Base-by-base conservation (phyloP, 2,888 invertebrate genomes). In the Myathropa florea region DNA sequence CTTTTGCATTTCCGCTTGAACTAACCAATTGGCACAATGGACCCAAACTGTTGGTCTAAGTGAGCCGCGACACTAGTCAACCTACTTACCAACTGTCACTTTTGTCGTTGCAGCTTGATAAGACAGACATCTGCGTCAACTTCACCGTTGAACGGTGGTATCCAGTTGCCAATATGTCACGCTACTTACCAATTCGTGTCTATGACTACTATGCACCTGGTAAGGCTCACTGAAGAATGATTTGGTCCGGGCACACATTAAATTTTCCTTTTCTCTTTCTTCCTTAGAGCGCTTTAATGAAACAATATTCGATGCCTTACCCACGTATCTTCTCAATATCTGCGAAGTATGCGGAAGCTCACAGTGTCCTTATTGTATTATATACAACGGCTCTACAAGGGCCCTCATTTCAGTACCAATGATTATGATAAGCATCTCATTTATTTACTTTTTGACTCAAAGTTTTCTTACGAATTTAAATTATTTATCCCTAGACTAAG, bases 141-240 rank as follows among this genome's bases (percentile, higher is more conserved):
- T 97, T 98, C 92, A 96, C 97, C 0, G 95, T 98, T 71, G 97
- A 98, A 93, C 94, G 98, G 88, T 98, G 98, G 98, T 96, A 95
- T 93, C 98, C 98, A 0, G 97, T 98, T 3, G 98, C 98, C 60
- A 98, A 98, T 93, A 96, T 97, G 96, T 97, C 98, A 0, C 94
- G 97, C 67, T 97, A 96, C 92, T 94, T 98, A 88, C 96, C 97
- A 7, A 95, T 97, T 65, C 94, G 96, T 72, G 96, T 98, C 10
- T 98, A 97, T 93, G 98, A 98, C 93, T 98, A 97, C 92, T 98
- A 98, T 92, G 96, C 98, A 67, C 98, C 98, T 90, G 97, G 97
- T 97, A 92, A 92, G 92, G 90, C 23, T 90, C 59, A 14, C 2
- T 12, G 46, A 39, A 21, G 0, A 9, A 21, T 2, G 18, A 6